Evolutionary conservation across 1,140 invertebrate genomes (phyloP), one percentile per base, ranked within the genome.

Genomic region (Cardiocondyla obscurior): DNA sequence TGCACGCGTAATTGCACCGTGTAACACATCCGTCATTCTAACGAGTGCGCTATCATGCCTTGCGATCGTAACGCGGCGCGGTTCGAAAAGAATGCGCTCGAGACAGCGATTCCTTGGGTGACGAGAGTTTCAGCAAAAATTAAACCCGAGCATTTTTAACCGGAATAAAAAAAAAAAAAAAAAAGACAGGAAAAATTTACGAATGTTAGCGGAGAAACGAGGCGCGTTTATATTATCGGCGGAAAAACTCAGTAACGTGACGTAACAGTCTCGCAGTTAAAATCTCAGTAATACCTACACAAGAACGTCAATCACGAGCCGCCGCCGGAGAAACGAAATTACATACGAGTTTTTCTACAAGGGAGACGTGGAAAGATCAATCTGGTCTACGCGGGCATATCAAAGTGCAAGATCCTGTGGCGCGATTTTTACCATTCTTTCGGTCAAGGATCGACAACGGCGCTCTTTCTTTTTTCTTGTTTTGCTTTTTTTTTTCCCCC

Each of bases 11-110:
- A 69, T 55, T 77, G 58, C 44, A 77, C 46, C 33, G 42, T 62
- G 73, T 65, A 76, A 65, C 19, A 36, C 74, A 55, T 55, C 22
- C 16, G 44, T 79, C 74, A 69, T 60, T 42, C 8, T 42, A 53
- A 79, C 62, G 36, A 69, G 53, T 25, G 39, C 57, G 25, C 7
- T 42, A 62, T 58, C 19, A 25, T 36, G 16, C 19, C 14, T n/a
- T 4, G 57, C 42, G 19, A 14, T 62, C 55, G 22, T 60, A 46
- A 19, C 44, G 19, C 39, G 46, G 46, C 28, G 5, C 5, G 4
- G 14, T 60, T 19, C 0, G 0, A 12, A 33, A 19, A 22, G 49
- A 8, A 33, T 49, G 3, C 7, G 42, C n/a, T 44, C 10, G 42
- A n/a, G 25, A 57, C 25, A 58, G 28, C 5, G 25, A 57, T 30